Percentiles rank a stretch among this genome's conserved stretches.
These are phyloP conservation scores for Phania funesta DNA, from an alignment of 2,888 invertebrate species.

Conservation along the genomic window DNA sequence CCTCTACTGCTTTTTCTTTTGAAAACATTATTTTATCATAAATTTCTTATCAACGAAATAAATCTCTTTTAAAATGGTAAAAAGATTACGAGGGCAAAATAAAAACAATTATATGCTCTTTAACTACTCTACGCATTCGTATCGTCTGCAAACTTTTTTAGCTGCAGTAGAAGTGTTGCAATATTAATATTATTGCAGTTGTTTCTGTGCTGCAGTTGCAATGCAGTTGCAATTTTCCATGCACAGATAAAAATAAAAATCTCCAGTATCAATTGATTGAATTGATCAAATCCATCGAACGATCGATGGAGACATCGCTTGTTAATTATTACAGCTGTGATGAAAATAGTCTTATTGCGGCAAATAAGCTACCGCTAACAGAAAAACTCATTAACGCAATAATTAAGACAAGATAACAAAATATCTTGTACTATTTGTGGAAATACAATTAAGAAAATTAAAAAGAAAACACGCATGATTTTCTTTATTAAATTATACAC, in stretches of 20 bases:
- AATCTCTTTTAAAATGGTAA: conserved; percentile 64
- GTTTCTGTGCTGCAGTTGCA: neutral
- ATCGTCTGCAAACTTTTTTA: neutral
- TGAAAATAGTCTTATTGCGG: conserved; percentile 4
- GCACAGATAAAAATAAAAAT: neutral
- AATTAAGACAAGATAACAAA: conserved; percentile 73
- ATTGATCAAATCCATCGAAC: conserved; percentile 64
- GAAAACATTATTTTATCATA: conserved; percentile 62
- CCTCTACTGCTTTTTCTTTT: neutral
- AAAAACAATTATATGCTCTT: conserved; percentile 60
- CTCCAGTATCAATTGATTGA: conserved; percentile 59
- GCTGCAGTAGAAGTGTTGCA: neutral
- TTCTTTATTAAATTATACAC: conserved; percentile 6
- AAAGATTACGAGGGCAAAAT: conserved; percentile 37
- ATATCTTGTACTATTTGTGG: conserved; percentile 21
- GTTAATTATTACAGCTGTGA: conserved; percentile 53
- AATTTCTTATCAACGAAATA: conserved; percentile 66
- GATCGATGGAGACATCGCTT: conserved; percentile 53
- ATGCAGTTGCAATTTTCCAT: neutral
- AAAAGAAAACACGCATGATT: conserved; percentile 59
- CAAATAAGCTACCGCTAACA: conserved; percentile 57
- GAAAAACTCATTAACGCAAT: conserved; percentile 74
- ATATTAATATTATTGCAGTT: no score
- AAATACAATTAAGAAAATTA: neutral
- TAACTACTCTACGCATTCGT: conserved; percentile 29